Conservation (phyloP, 1,140 invertebrate species). For the Ceratitis capitata region DNA sequence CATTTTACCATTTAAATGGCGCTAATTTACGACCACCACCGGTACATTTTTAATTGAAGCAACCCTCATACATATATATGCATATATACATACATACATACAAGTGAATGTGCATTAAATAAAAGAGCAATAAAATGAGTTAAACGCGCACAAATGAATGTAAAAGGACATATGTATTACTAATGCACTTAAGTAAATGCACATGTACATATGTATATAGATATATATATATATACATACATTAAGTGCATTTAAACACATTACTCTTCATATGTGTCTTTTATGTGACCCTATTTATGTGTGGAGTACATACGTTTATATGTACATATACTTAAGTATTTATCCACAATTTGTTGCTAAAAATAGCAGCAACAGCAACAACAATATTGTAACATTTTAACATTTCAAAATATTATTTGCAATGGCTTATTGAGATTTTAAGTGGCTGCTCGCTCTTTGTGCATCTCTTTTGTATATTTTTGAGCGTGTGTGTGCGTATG, state of each 20-base stretch:
- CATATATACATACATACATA: no score
- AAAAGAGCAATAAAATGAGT: not conserved
- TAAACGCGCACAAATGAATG: not conserved
- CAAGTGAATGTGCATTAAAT: not conserved
- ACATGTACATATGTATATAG: not conserved
- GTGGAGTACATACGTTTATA: not conserved
- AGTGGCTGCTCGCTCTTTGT: constrained; percentile 24
- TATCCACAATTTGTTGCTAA: constrained; percentile 24
- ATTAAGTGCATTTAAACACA: not conserved
- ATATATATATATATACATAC: not conserved
- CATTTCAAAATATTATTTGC: no score
- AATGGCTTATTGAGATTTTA: constrained; percentile 15
- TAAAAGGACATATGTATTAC: not conserved
- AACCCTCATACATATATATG: no score
- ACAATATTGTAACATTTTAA: constrained; percentile 21
- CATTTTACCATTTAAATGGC: constrained; percentile 36
- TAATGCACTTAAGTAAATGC: not conserved
- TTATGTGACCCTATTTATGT: constrained; percentile 17
- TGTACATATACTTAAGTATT: not conserved
- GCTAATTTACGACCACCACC: constrained; percentile 23
- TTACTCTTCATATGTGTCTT: not conserved
- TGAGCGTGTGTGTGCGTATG: no score
- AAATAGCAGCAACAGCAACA: not conserved
- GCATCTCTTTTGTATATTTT: no score
- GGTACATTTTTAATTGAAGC: constrained; percentile 17